Evolutionary conservation across 2,797 vertebrate species (phyloP).

Genomic region (Phoebastria nigripes): DNA sequence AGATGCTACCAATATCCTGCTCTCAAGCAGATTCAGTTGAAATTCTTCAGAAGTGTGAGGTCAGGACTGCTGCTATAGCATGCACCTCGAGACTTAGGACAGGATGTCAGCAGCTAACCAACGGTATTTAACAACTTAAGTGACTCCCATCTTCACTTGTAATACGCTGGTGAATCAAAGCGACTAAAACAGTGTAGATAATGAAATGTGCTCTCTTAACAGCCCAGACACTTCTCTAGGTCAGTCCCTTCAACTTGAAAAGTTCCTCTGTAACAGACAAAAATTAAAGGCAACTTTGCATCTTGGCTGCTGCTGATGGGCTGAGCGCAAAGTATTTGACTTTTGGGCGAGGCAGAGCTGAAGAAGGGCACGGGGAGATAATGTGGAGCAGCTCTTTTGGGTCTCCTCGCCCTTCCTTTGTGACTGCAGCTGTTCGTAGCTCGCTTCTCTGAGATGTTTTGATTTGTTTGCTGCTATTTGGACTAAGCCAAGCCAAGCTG

Average conservation of each 20-base stretch:
- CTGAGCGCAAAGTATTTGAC: not conserved
- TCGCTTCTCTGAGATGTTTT: not conserved
- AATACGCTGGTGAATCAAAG: not conserved
- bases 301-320: not conserved
- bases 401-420: not conserved
- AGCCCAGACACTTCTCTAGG: not conserved
- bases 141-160: not conserved
- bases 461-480: not conserved
- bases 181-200: not conserved
- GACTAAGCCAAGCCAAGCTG: not conserved
- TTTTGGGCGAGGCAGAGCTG: not conserved
- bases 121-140: not conserved
- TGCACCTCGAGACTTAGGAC: not conserved
- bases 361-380: not conserved
- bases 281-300: not conserved
- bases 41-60: not conserved
- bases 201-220: not conserved
- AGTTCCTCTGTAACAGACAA: not conserved
- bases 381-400: not conserved
- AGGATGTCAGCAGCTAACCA: not conserved
- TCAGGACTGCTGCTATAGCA: not conserved
- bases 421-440: not conserved
- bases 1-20: not conserved
- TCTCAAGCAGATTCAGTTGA: not conserved
- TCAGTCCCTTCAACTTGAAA: not conserved